Evolutionary conservation across 2,888 invertebrate genomes (phyloP).

Genomic region (Megamerina dolium): DNA sequence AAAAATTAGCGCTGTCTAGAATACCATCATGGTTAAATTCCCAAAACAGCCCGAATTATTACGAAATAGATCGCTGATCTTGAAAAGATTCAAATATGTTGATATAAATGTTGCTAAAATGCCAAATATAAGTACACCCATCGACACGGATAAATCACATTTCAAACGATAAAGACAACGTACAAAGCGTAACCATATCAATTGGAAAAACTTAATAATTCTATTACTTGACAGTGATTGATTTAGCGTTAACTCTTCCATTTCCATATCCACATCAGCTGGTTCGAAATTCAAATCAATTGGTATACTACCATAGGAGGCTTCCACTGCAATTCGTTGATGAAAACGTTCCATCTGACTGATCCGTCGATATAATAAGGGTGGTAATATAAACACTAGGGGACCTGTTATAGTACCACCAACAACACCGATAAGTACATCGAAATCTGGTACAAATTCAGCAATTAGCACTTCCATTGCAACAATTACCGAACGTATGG

Average conservation of each 20-base stretch:
- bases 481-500: conserved; percentile 64
- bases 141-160: conserved; percentile 53
- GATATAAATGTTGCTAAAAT: conserved; percentile 60
- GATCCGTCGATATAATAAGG: conserved; percentile 71
- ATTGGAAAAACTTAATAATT: neutral
- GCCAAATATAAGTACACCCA: conserved; percentile 59
- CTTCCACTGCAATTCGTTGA: conserved; percentile 40
- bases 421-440: conserved; percentile 77
- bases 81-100: conserved; percentile 65
- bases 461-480: conserved; percentile 68
- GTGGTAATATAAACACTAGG: conserved; percentile 77
- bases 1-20: too few relatives aligned
- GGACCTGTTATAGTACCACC: conserved; percentile 81
- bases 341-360: conserved; percentile 51
- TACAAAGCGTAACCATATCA: conserved; percentile 28
- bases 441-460: conserved; percentile 78
- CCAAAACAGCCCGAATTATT: conserved; percentile 69
- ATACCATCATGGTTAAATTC: too few relatives aligned
- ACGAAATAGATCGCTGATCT: conserved; percentile 58
- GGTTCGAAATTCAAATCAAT: conserved; percentile 41
- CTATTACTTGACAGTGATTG: conserved; percentile 14
- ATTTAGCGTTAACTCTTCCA: conserved; percentile 21
- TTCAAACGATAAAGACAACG: conserved; percentile 32
- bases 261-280: conserved; percentile 31
- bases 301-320: conserved; percentile 42